Evolutionary conservation across 2,113 vertebrate species (phyloP).

Genomic region (Channa argus): DNA sequence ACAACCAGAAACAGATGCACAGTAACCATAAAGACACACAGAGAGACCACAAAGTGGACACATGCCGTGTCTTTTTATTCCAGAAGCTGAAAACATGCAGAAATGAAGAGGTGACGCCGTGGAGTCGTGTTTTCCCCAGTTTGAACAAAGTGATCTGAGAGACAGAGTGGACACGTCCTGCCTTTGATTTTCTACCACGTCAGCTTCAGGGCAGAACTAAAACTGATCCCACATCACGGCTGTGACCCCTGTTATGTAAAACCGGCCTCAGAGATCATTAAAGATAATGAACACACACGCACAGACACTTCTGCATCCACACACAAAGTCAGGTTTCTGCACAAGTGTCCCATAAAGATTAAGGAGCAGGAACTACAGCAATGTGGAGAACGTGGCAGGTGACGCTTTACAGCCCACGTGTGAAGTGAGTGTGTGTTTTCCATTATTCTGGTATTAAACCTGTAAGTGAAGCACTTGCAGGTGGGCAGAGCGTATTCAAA

Average conservation of each 20-base stretch:
- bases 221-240: not conserved
- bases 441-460: too few relatives aligned
- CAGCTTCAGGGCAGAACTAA: not conserved
- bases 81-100: too few relatives aligned
- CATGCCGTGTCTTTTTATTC: too few relatives aligned
- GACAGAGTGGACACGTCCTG: too few relatives aligned
- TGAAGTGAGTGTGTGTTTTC: not conserved
- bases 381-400: conserved; percentile 26
- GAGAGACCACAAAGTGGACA: too few relatives aligned
- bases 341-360: conserved; percentile 20
- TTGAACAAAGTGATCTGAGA: too few relatives aligned
- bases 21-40: too few relatives aligned
- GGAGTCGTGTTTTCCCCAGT: too few relatives aligned
- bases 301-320: not conserved
- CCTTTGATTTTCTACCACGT: too few relatives aligned
- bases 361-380: conserved; percentile 13
- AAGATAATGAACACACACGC: conserved; percentile 10
- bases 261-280: not conserved
- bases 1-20: too few relatives aligned
- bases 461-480: not conserved
- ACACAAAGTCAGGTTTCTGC: conserved; percentile 15
- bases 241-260: not conserved
- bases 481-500: conserved; percentile 16
- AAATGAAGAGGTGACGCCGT: too few relatives aligned
- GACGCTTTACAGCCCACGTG: conserved; percentile 20